Base-by-base conservation (phyloP, 2,797 vertebrate species). In the Antennarius maculatus region DNA sequence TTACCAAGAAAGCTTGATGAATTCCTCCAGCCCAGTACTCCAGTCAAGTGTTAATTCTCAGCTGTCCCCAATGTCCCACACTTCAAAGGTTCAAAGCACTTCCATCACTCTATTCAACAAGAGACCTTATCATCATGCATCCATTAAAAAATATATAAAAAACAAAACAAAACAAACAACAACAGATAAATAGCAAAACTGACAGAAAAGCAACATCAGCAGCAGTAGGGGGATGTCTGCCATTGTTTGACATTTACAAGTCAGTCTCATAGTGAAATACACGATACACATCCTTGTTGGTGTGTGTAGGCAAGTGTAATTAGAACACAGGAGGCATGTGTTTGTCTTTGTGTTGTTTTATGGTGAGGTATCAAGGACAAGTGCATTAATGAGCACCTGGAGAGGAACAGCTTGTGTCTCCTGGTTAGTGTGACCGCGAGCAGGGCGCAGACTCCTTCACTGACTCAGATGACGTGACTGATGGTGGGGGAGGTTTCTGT, bases 361-460 rank as follows among this genome's bases (percentile, higher is more conserved):
- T 71, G 76, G 83, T 67, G 86, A 84, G 89, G 86, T 91, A 93
- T 93, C 92, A 92, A 92, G 92, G 90, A 92, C 91, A 92, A 91
- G 90, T 91, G 89, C 92, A 92, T 94, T 94, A 93, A 92, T 86
- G 91, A 92, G 93, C 92, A 93, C 92, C 92, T 93, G 93, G 91
- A 94, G 93, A 92, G 90, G 92, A 94, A 93, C 93, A 94, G 92
- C 92, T 93, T 93, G 92, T 87, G 92, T 91, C 88, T 92, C 88
- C 85, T 90, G 90, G 89, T 91, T 92, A 82, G 89, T 88, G 90
- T 93, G 92, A 93, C 92, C 92, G 92, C 87, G 82, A 91, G 86
- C 86, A 81, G 90, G 90, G 89, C 80, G 78, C 86, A 80, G 86
- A 88, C 87, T 89, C 88, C 83, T 92, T 93, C 87, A 79, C 85